Evolutionary conservation across 2,888 invertebrate genomes (phyloP).

Genomic region (Beris chalybata): DNA sequence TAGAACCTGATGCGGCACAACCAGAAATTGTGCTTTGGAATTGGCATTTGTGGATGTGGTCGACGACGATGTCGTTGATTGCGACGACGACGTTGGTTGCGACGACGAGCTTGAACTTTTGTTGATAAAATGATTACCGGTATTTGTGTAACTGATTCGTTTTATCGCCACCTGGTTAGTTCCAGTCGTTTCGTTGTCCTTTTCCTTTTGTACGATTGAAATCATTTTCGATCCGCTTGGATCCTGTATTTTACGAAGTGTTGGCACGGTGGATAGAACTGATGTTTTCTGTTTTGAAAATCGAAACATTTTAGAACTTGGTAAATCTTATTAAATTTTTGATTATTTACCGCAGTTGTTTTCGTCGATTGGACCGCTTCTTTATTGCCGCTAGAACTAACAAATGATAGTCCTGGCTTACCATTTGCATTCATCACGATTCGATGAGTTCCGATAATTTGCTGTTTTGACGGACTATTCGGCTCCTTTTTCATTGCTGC

Average conservation of each 20-base stretch:
- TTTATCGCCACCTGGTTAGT: not conserved
- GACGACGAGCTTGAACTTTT: too few relatives aligned
- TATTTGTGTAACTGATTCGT: too few relatives aligned
- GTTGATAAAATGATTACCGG: too few relatives aligned
- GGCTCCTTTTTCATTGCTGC: conserved; percentile 46
- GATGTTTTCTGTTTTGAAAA: not conserved
- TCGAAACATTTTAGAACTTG: not conserved
- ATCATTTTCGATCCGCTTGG: conserved; percentile 27
- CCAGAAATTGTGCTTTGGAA: not conserved
- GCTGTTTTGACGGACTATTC: conserved; percentile 41
- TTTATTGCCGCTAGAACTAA: conserved; percentile 42
- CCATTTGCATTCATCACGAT: conserved; percentile 30
- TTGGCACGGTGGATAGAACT: conserved; percentile 43
- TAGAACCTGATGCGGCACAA: not conserved
- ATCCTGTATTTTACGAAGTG: conserved; percentile 44
- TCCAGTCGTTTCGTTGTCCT: conserved; percentile 1
- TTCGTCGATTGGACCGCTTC: conserved; percentile 40
- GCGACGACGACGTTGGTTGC: too few relatives aligned
- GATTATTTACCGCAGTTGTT: conserved; percentile 40
- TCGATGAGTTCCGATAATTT: conserved; percentile 10
- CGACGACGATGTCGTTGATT: too few relatives aligned
- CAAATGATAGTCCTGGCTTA: conserved; percentile 3
- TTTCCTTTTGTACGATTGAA: not conserved
- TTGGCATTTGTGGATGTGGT: not conserved
- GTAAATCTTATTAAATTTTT: not conserved